These are phyloP conservation scores for Epinotia bilunana DNA, from an alignment of 2,888 invertebrate species.

Conservation along the genomic window DNA sequence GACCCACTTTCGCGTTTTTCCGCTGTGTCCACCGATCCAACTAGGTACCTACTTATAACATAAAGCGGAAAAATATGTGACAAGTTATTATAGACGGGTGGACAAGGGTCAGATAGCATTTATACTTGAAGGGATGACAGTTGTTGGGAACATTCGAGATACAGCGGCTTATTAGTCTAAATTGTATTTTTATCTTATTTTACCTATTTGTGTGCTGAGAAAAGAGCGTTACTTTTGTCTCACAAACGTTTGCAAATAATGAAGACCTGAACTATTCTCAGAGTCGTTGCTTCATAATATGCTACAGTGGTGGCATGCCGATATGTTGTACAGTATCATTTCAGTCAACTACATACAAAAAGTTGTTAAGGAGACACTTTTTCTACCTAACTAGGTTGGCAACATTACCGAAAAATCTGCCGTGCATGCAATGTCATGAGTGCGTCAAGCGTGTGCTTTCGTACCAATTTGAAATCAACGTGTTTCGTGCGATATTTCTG, in stretches of 20 bases:
- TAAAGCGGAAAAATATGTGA: constrained; percentile 47
- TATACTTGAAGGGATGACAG: constrained; percentile 59
- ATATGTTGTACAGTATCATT: too few relatives aligned
- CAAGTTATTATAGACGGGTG: constrained; percentile 50
- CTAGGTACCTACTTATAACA: constrained; percentile 20
- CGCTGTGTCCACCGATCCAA: constrained; percentile 19
- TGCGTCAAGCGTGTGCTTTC: too few relatives aligned
- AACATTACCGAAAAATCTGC: too few relatives aligned
- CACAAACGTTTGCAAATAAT: not conserved
- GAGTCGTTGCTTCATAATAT: not conserved
- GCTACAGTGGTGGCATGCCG: too few relatives aligned
- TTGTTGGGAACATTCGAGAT: constrained; percentile 24
- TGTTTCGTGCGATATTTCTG: too few relatives aligned
- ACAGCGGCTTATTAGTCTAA: not conserved
- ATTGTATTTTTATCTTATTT: constrained; percentile 2
- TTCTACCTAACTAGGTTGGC: too few relatives aligned
- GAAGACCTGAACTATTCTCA: not conserved
- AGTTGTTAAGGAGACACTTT: too few relatives aligned
- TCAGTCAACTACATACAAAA: too few relatives aligned
- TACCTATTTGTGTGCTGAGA: not conserved
- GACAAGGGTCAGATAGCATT: constrained; percentile 71
- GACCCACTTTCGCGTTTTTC: constrained; percentile 29
- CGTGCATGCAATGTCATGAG: too few relatives aligned
- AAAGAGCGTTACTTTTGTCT: not conserved
- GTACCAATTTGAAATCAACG: too few relatives aligned